Evolutionary conservation across 2,113 vertebrate species (phyloP), one percentile per base, ranked within the genome.

Genomic region (Nothobranchius furzeri): DNA sequence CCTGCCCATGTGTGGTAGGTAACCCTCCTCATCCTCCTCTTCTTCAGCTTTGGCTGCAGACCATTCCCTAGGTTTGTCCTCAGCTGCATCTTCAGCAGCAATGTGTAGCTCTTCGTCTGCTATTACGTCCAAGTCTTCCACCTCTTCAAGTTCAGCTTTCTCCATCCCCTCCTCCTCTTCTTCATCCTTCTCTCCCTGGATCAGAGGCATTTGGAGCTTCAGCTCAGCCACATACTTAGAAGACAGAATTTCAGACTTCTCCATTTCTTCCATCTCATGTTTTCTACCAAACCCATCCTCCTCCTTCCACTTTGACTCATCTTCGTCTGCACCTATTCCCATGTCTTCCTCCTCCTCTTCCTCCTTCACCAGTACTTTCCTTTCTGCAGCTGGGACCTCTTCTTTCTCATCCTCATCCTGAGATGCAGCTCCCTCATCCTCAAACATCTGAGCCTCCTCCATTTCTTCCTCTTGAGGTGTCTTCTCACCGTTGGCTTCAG

Each of bases 71-170:
- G 60, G 57, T 84, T 84, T 73, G 35, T 36, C 74, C 45, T 83
- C 37, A 84, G 81, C 67, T 79, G 81, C 66, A 73, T 88, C 76
- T 91, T 92, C 72, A 48, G 25, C 77, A 15, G 75, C 55, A n/a
- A 65, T 11, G 59, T 90, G 90, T 35, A 90, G 72, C 78, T 90
- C 90, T 83, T 93, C 91, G 72, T 93, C 92, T 54, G 90, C 91
- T 73, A 91, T 92, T 7, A 85, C 91, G 40, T 93, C 90, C 42
- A 91, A 87, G 81, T 95, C 96, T 79, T 96, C 96, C n/a, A 94
- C 94, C 65, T 95, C 95, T 79, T 97, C 96, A 64, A 96, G 79
- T 73, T 97, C 95, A 30, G 95, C 96, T 79, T 97, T 97, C 85
- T 96, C 95, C 74, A 95, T 86, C 25, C 90, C 93, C 51, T 94